Conservation (phyloP, 2,113 vertebrate genomes). For the Misgurnus anguillicaudatus region DNA sequence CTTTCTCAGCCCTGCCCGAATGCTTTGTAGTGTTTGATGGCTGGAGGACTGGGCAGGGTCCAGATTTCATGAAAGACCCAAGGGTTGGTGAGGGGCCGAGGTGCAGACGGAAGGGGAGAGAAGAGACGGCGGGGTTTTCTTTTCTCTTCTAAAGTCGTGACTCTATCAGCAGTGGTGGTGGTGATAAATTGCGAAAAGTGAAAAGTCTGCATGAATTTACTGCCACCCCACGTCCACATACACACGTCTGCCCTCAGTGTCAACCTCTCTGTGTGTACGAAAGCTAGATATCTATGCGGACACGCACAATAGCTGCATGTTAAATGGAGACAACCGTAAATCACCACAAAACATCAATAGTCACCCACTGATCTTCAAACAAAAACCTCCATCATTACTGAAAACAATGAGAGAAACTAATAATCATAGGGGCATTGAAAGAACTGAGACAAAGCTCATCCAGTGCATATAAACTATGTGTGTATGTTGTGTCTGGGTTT, state of each 20-base stretch:
- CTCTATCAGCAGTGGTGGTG: conserved; percentile 16
- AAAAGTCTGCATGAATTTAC: conserved; percentile 25
- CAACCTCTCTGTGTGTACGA: not conserved
- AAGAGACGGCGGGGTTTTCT: not conserved
- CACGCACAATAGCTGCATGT: conserved; percentile 19
- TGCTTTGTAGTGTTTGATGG: conserved; percentile 50
- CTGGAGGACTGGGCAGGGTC: conserved; percentile 26
- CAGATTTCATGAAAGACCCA: conserved; percentile 10
- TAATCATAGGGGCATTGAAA: conserved; percentile 23
- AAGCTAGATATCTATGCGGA: conserved; percentile 22
- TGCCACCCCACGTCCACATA: not conserved
- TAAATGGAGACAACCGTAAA: conserved; percentile 30
- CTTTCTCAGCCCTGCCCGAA: conserved; percentile 24
- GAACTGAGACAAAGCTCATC: conserved; percentile 51
- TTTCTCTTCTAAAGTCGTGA: conserved; percentile 30
- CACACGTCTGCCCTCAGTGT: not conserved
- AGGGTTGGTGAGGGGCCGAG: conserved; percentile 7
- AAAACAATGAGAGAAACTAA: conserved; percentile 35
- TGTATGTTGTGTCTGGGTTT: conserved; percentile 5
- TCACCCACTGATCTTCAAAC: conserved; percentile 18
- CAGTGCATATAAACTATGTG: conserved; percentile 19
- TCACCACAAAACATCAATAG: conserved; percentile 47
- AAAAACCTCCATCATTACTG: conserved; percentile 20
- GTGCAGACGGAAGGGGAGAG: not conserved
- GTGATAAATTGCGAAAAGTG: conserved; percentile 28